phyloP scores from a whole-genome alignment of 2,113 vertebrate species.

The Sylvietta virens region DNA sequence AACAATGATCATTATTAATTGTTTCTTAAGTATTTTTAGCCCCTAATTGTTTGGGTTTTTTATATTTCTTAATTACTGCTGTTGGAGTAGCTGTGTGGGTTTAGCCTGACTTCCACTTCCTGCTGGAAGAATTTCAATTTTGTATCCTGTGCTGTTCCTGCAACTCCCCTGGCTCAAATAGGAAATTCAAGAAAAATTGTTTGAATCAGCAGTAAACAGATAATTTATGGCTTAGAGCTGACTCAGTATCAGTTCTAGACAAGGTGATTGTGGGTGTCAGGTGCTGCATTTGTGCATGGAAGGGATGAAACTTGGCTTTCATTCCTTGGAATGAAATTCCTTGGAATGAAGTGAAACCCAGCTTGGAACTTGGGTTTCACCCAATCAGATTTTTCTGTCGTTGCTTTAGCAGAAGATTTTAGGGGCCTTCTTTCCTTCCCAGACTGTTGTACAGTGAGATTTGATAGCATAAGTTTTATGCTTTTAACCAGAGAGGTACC shows the following conservation, averaged over 20 bases:
- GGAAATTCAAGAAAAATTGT: neutral
- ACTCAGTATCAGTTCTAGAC: neutral
- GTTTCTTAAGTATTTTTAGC: neutral
- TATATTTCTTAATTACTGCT: neutral
- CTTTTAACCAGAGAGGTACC: slow-evolving; percentile 5
- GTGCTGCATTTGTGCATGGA: neutral
- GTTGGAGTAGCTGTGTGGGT: neutral
- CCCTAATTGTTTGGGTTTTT: neutral
- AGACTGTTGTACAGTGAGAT: slow-evolving; percentile 21
- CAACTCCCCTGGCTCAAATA: neutral
- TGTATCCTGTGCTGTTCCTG: neutral
- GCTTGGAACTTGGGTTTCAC: neutral
- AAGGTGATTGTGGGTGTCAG: neutral
- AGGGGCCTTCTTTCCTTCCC: neutral
- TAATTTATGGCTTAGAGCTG: neutral
- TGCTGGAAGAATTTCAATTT: neutral
- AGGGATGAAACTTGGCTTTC: neutral
- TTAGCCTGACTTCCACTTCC: neutral
- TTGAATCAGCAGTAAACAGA: neutral
- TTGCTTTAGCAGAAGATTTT: neutral
- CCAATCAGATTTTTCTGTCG: neutral
- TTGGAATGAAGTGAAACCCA: neutral
- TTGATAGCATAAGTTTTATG: neutral
- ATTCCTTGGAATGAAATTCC: neutral
- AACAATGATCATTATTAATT: neutral